Evolutionary conservation across 2,113 vertebrate genomes (phyloP).

Genomic region (Peromyscus polionotus): DNA sequence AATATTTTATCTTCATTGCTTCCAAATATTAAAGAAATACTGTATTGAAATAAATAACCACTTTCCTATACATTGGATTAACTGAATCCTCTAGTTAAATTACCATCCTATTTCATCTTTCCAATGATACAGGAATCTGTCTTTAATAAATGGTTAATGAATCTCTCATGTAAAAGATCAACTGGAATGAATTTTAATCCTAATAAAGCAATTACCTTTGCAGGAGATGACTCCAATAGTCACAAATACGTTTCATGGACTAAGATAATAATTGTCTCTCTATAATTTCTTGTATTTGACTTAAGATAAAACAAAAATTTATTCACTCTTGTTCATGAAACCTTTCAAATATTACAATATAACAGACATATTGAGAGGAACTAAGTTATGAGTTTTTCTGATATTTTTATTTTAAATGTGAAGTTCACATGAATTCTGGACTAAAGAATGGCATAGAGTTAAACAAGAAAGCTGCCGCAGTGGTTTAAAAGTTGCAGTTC

Average conservation of each 20-base stretch:
- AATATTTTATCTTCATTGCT: neutral
- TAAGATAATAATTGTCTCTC: neutral
- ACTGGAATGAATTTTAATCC: neutral
- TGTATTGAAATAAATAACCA: neutral
- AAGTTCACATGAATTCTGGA: neutral
- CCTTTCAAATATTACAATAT: constrained; percentile 11
- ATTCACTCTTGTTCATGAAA: neutral
- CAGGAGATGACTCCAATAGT: neutral
- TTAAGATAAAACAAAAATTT: neutral
- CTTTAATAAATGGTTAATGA: neutral
- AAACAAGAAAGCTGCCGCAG: neutral
- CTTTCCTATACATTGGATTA: neutral
- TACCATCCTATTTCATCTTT: neutral
- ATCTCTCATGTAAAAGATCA: neutral
- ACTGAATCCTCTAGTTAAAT: neutral
- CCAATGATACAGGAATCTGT: neutral
- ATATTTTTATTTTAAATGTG: constrained; percentile 22
- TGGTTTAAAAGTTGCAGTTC: neutral
- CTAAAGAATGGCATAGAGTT: neutral
- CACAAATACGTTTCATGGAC: neutral
- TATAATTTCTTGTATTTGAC: neutral
- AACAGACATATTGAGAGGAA: neutral
- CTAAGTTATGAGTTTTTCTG: neutral
- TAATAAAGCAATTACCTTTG: neutral
- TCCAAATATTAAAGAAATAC: neutral